Percentiles rank a stretch among this genome's conserved stretches.
phyloP scores from a whole-genome alignment of 1,140 invertebrate species.

The Mercenaria mercenaria region DNA sequence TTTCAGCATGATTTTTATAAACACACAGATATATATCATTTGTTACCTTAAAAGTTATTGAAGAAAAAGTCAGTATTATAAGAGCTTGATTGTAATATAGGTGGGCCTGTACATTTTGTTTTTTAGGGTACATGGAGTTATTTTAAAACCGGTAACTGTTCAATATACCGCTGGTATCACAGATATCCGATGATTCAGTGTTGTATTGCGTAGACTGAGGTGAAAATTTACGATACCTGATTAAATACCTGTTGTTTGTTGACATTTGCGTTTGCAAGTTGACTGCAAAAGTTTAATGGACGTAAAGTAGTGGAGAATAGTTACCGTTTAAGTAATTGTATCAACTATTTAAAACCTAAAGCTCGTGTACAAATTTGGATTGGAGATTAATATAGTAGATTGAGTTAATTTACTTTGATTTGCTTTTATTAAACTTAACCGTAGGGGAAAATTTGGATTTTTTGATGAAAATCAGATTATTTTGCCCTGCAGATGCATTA shows the following conservation, averaged over 20 bases:
- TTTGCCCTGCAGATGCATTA: background rate
- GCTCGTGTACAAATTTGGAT: background rate
- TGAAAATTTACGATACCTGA: conserved; percentile 19
- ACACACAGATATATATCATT: too few species aligned
- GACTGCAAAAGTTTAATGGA: background rate
- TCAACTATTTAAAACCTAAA: conserved; percentile 12
- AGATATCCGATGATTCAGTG: background rate
- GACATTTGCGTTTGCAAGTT: background rate
- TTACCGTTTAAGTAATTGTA: background rate
- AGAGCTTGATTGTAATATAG: background rate
- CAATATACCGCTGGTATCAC: background rate
- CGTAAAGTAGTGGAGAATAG: background rate
- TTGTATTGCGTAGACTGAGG: background rate
- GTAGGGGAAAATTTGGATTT: background rate
- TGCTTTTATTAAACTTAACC: conserved; percentile 3
- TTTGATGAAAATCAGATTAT: background rate
- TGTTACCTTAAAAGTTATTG: too few species aligned
- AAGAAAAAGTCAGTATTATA: too few species aligned
- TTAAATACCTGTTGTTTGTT: conserved; percentile 4
- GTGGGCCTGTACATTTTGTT: too few species aligned
- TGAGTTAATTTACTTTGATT: background rate
- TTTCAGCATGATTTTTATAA: too few species aligned
- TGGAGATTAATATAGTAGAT: conserved; percentile 5
- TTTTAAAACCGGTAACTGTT: conserved; percentile 4
- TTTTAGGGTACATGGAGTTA: background rate